phyloP scores from a whole-genome alignment of 1,140 invertebrate genomes.

The Nebria ingens region DNA sequence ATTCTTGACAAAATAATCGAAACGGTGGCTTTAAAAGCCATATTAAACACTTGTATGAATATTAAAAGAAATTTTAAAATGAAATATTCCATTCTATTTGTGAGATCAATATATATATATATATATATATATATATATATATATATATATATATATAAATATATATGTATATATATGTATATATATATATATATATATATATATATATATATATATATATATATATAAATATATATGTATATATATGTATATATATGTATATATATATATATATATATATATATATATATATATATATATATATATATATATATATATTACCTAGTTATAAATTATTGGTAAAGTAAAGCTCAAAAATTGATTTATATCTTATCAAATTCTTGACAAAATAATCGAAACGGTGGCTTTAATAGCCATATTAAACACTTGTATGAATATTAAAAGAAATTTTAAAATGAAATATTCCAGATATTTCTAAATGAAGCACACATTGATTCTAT shows the following conservation, averaged over 20 bases:
- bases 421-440: too few species aligned
- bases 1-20: background rate
- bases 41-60: background rate
- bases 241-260: constrained; percentile 20
- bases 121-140: constrained; percentile 11
- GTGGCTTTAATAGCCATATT: too few species aligned
- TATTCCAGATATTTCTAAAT: too few species aligned
- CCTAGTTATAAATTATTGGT: too few species aligned
- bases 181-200: constrained; percentile 10
- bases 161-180: constrained; percentile 12
- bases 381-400: constrained; percentile 2
- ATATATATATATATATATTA: background rate
- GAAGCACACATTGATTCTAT: too few species aligned
- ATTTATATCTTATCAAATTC: constrained; percentile 7
- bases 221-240: constrained; percentile 15
- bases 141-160: constrained; percentile 14
- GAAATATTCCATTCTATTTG: background rate
- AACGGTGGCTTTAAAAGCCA: background rate
- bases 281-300: constrained; percentile 1
- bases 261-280: constrained; percentile 14
- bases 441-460: too few species aligned
- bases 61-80: background rate
- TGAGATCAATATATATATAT: constrained; percentile 12
- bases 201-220: constrained; percentile 1
- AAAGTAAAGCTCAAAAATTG: background rate